Evolutionary conservation across 37 sponge, comb jelly and placozoan genomes (phyloP).

Genomic region (Dysidea cf. avara): DNA sequence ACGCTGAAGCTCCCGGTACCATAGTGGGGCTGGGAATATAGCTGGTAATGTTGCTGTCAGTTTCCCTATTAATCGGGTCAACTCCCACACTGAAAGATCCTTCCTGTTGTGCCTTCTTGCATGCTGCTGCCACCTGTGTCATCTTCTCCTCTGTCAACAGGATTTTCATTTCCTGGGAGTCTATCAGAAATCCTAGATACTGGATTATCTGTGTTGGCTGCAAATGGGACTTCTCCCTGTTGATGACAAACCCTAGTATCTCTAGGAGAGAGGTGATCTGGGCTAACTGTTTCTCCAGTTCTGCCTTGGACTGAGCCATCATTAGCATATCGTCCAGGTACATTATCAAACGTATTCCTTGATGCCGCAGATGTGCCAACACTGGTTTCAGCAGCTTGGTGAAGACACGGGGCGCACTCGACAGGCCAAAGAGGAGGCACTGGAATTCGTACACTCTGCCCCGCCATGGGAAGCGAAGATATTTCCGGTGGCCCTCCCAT

Average conservation of each 20-base stretch:
- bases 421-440: constrained; percentile 28
- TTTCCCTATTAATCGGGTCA: constrained; percentile 18
- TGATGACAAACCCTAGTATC: constrained; percentile 41
- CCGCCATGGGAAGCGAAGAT: too few relatives aligned
- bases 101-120: background rate
- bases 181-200: constrained; percentile 20
- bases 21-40: constrained; percentile 32
- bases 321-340: constrained; percentile 51
- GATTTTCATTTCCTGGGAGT: constrained; percentile 10
- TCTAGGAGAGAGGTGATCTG: background rate
- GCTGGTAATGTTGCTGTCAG: constrained; percentile 28
- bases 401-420: constrained; percentile 4
- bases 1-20: constrained; percentile 24
- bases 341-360: constrained; percentile 20
- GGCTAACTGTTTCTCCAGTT: too few relatives aligned
- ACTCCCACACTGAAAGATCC: background rate
- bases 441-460: too few relatives aligned
- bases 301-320: constrained; percentile 35
- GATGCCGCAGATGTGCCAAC: constrained; percentile 25
- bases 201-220: constrained; percentile 15
- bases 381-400: constrained; percentile 39
- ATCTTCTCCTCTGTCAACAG: constrained; percentile 10
- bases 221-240: constrained; percentile 30
- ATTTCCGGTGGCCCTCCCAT: too few relatives aligned
- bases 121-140: background rate